Conservation (phyloP, 2,888 invertebrate genomes). For the Epistrophe grossulariae region DNA sequence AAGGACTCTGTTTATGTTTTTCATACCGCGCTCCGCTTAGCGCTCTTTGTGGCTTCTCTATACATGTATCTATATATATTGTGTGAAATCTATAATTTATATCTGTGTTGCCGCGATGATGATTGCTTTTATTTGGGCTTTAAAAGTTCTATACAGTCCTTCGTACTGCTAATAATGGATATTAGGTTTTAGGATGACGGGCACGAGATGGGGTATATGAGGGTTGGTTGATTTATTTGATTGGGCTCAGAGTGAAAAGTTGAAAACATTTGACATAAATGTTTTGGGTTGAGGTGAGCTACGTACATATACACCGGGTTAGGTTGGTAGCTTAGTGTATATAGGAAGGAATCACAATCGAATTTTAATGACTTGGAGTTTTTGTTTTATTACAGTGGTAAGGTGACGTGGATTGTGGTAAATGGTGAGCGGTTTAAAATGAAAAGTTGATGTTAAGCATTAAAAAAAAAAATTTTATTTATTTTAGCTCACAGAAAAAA, state of each 20-base stretch:
- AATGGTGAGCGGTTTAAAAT: neutral
- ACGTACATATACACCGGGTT: too few relatives aligned
- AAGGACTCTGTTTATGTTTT: slow-evolving; percentile 27
- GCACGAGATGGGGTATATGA: neutral
- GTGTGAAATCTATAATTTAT: slow-evolving; percentile 38
- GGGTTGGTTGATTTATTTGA: slow-evolving; percentile 35
- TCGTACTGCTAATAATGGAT: slow-evolving; percentile 24
- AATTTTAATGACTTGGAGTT: slow-evolving; percentile 54
- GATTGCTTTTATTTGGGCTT: slow-evolving; percentile 43
- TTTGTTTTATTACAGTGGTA: neutral
- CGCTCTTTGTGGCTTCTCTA: neutral
- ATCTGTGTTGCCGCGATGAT: slow-evolving; percentile 25
- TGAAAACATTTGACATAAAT: slow-evolving; percentile 54
- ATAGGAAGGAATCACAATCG: slow-evolving; percentile 1
- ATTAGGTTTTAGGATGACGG: neutral
- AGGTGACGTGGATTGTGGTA: neutral
- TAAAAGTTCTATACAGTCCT: slow-evolving; percentile 13
- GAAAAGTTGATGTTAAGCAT: neutral
- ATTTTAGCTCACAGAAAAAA: neutral
- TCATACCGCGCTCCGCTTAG: neutral
- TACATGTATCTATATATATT: too few relatives aligned
- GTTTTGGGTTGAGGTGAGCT: slow-evolving; percentile 42
- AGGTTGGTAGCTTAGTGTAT: neutral
- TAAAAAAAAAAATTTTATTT: too few relatives aligned
- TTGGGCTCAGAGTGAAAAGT: slow-evolving; percentile 29